Evolutionary conservation across 2,888 invertebrate genomes (phyloP), one percentile per base, ranked within the genome.

Genomic region (Drosophila kambysellisi): DNA sequence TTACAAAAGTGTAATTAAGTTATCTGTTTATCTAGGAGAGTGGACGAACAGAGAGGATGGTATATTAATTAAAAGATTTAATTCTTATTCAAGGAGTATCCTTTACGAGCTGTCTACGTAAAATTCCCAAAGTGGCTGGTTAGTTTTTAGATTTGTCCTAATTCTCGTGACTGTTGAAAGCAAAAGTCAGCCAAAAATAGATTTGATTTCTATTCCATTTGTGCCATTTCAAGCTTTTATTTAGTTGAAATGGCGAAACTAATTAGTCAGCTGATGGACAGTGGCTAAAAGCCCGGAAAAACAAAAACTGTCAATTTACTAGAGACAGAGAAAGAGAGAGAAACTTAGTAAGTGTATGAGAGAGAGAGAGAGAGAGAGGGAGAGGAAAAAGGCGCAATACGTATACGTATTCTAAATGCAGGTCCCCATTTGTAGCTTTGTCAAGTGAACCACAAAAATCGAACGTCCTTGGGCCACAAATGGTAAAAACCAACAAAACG

Each of bases 401-500:
- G 80, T 70, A 73, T 54, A 67, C 70, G 65, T 67, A 43, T 53
- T n/a, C 48, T 66, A 74, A 69, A 72, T 70, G 72, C 68, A 83
- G 60, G 69, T 74, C 69, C 20, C 25, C 30, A 50, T 58, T 61
- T 29, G 62, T 62, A 53, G 58, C 73, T 70, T 79, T 88, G 88
- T 77, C 73, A 88, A 78, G 67, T 59, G 50, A 51, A 58, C 60
- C 62, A 69, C 35, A 54, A 83, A 88, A 88, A 90, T 90, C 86
- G 90, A 88, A 90, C 72, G 83, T 90, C 88, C 90, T 88, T 88
- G 88, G 74, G 81, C 74, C 66, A 74, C 39, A 79, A 81, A 71
- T 67, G 65, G 43, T 62, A 67, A 15, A 41, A 30, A 46, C 25
- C 30, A 65, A 61, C 68, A 66, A 51, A 72, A 61, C 59, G 43